Evolutionary conservation across 2,113 vertebrate species (phyloP), one percentile per base, ranked within the genome.

Genomic region (Cyanoderma ruficeps): DNA sequence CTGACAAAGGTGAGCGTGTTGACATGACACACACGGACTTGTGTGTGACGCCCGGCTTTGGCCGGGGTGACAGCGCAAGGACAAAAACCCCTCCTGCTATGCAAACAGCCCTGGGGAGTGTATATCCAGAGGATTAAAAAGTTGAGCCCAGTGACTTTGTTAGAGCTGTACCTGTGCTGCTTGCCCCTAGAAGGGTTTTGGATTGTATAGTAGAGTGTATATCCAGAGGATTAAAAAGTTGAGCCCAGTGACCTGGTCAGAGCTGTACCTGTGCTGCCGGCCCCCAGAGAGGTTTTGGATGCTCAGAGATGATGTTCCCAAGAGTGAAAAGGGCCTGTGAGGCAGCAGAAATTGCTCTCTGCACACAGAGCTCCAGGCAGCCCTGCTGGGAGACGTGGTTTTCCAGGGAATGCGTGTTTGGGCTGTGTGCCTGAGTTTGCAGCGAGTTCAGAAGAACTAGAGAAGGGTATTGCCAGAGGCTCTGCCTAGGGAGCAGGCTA

Each of bases 1-100:
- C 72, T 96, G 92, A 96, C 96, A 96, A 92, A 96, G 68, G 87
- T 74, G 92, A 74, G 87, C 0, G 30, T 31, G 78, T 14, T 88
- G 93, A 96, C 76, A 90, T 94, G 81, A 96, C 7, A 57, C 37
- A 10, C 6, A 22, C 33, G 78, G 95, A 96, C 87, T 95, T 59
- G 13, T 63, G 79, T 14, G 41, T 27, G 90, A 82, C 1, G 5
- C 81, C 92, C 21, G 42, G 19, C 82, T 93, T 83, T 9, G 68
- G 84, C 75, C 1, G 7, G 27, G 11, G 60, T 74, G 84, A 70
- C 93, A 90, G 87, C 1, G 61, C 49, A 64, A 74, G 65, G 71
- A 78, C 75, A 79, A 65, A 96, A 96, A 94, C 53, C 79, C 64
- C 50, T 55, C 6, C 12, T 0, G 0, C 78, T 50, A 11, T 17